Evolutionary conservation across 1,140 invertebrate species (phyloP).

Genomic region (Glomeris maerens): DNA sequence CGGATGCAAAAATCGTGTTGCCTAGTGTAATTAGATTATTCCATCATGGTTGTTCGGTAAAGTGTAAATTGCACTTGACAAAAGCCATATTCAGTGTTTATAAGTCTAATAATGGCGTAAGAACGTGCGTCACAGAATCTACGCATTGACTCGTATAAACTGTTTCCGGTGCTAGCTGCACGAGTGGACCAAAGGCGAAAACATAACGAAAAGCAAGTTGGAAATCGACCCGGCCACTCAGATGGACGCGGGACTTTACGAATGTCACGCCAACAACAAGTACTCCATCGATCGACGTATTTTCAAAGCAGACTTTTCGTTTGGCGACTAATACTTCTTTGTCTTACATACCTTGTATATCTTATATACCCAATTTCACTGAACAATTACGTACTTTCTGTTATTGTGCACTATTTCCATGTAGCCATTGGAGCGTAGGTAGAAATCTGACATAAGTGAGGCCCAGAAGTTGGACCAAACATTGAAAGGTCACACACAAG

Average conservation of each 20-base stretch:
- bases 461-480: conserved; percentile 99
- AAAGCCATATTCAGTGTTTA: no score
- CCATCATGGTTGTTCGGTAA: no score
- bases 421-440: conserved; percentile 87
- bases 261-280: conserved; percentile 81
- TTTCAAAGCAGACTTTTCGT: conserved; percentile 83
- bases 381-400: conserved; percentile 56
- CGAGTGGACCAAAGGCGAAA: conserved; percentile 64
- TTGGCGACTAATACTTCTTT: conserved; percentile 56
- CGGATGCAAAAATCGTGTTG: no score
- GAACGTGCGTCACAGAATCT: no score
- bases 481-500: conserved; percentile 54
- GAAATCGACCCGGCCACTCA: conserved; percentile 83
- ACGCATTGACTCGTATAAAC: no score
- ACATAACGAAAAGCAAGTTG: conserved; percentile 75
- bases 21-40: no score
- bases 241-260: conserved; percentile 80
- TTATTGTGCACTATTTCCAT: conserved; percentile 81
- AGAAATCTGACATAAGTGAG: conserved; percentile 70
- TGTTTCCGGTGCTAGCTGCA: no score
- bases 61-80: no score
- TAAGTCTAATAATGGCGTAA: no score
- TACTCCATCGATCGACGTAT: conserved; percentile 76
- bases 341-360: no score
- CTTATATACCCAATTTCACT: no score